These are phyloP conservation scores for Caenorhabditis macrosperma DNA, from an alignment of 2,888 invertebrate genomes.

Conservation along the genomic window DNA sequence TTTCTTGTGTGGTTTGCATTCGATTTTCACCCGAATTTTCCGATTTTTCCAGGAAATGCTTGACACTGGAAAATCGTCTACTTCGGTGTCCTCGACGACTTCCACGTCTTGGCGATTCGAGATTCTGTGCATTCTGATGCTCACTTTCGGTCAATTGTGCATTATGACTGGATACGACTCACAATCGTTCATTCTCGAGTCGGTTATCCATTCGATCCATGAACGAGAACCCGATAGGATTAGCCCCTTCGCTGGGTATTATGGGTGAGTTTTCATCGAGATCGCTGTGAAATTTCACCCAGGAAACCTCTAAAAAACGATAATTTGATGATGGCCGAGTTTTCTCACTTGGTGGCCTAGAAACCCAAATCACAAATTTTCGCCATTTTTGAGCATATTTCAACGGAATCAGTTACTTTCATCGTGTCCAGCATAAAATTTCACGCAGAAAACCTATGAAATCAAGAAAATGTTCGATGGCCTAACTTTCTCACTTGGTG, in stretches of 20 bases:
- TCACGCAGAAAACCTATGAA: no score
- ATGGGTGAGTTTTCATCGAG: constrained; percentile 67
- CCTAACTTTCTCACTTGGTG: no score
- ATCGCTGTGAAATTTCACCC: not conserved
- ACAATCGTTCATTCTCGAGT: constrained; percentile 67
- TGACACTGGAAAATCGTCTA: constrained; percentile 7
- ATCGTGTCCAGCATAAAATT: no score
- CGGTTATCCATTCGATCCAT: constrained; percentile 70
- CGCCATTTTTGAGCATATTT: no score
- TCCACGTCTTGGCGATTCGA: constrained; percentile 43
- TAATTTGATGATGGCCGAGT: not conserved
- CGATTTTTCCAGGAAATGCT: not conserved
- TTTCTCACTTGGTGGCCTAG: not conserved
- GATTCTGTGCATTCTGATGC: constrained; percentile 61
- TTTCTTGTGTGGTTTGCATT: no score
- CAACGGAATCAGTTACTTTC: no score
- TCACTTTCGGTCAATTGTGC: constrained; percentile 68
- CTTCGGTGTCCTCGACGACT: not conserved
- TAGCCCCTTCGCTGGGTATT: constrained; percentile 65
- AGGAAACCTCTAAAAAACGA: not conserved
- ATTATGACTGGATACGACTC: constrained; percentile 66
- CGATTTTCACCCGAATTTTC: no score
- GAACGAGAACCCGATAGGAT: constrained; percentile 63
- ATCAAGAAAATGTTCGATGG: no score
- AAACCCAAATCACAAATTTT: no score